Evolutionary conservation across 2,797 vertebrate genomes (phyloP).

Genomic region (Simalia tracyae): DNA sequence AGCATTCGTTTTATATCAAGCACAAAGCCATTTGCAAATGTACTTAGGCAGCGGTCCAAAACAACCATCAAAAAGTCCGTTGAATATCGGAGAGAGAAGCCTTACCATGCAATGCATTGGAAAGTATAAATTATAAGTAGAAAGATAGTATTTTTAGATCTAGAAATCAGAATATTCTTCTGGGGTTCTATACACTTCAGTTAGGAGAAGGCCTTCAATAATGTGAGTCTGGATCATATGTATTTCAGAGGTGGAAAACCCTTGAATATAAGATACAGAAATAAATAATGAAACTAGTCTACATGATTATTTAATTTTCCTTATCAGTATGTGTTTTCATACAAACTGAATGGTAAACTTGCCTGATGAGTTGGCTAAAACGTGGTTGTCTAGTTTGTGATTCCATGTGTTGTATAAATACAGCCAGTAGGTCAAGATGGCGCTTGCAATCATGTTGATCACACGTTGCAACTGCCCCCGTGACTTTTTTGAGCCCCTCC

Average conservation of each 20-base stretch:
- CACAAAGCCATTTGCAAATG: constrained; percentile 74
- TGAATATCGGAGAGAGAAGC: constrained; percentile 60
- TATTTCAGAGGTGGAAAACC: not conserved
- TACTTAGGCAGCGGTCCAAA: constrained; percentile 69
- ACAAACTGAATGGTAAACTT: not conserved
- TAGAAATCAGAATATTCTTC: constrained; percentile 31
- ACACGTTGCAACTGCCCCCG: not conserved
- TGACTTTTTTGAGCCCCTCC: too few relatives aligned
- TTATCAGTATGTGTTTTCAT: not conserved
- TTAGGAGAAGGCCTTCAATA: constrained; percentile 28
- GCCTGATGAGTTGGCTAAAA: not conserved
- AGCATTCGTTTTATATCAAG: constrained; percentile 69
- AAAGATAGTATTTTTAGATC: constrained; percentile 45
- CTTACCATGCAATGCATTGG: constrained; percentile 55
- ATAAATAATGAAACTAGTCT: not conserved
- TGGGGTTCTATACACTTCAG: constrained; percentile 37
- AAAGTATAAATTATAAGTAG: constrained; percentile 44
- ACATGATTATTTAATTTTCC: not conserved
- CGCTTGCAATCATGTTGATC: not conserved
- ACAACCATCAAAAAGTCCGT: constrained; percentile 66
- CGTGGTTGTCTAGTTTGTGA: not conserved
- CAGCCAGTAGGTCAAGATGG: not conserved
- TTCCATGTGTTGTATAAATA: not conserved
- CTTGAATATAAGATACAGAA: not conserved
- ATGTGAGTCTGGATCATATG: not conserved